Conservation (phyloP, 2,888 invertebrate species). For the Leucophenga montana region DNA sequence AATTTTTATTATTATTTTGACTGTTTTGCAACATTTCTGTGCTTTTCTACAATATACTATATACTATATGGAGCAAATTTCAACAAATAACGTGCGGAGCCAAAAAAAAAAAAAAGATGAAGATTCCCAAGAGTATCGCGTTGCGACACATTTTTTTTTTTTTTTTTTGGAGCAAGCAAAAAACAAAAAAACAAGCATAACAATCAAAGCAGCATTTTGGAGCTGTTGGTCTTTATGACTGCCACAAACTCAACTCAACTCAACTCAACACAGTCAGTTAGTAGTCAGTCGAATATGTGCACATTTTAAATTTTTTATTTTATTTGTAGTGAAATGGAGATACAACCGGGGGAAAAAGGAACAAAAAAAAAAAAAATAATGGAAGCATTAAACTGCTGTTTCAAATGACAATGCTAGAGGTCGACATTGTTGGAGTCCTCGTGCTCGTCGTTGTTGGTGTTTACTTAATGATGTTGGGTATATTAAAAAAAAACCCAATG, state of each 20-base stretch:
- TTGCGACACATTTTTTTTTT: constrained; percentile 10
- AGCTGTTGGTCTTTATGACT: no score
- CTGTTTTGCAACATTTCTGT: neutral
- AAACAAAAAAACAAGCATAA: neutral
- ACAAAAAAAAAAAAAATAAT: no score
- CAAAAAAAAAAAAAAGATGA: neutral
- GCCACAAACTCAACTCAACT: no score
- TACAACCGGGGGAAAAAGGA: neutral
- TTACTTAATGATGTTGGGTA: constrained; percentile 22
- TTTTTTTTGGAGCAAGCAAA: constrained; percentile 3
- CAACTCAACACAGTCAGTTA: no score
- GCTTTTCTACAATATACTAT: neutral
- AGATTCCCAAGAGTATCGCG: constrained; percentile 16
- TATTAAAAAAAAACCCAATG: constrained; percentile 25
- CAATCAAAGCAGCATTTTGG: constrained; percentile 1
- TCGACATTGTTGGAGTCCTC: neutral
- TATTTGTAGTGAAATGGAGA: constrained; percentile 27
- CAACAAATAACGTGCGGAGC: neutral
- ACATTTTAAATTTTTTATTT: constrained; percentile 50
- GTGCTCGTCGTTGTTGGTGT: neutral
- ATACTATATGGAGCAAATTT: neutral
- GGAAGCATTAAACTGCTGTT: constrained; percentile 11
- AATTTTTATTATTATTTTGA: constrained; percentile 3
- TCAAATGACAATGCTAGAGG: constrained; percentile 9
- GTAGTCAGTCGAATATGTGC: constrained; percentile 24